Percentiles rank a stretch among this genome's conserved stretches.
Evolutionary conservation across 2,113 vertebrate species (phyloP).

Genomic region (Aspidoscelis tigris): DNA sequence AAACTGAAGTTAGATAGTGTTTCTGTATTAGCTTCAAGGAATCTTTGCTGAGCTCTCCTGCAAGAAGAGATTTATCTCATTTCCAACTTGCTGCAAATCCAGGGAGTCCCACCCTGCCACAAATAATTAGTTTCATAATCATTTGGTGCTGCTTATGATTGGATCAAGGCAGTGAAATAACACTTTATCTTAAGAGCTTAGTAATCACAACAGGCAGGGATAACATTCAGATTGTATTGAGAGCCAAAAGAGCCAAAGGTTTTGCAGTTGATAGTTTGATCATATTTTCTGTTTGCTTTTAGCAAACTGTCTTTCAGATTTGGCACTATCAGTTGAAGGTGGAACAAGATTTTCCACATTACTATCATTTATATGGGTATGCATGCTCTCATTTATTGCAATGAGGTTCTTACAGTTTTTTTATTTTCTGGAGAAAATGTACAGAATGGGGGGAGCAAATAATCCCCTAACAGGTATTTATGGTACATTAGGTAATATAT

Average conservation of each 20-base stretch:
- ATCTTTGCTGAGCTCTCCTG: neutral
- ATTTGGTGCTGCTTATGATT: neutral
- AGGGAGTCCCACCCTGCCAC: neutral
- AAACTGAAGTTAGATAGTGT: neutral
- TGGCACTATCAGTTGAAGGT: neutral
- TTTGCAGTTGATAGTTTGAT: neutral
- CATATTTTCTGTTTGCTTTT: neutral
- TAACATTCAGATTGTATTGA: neutral
- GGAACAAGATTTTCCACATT: neutral
- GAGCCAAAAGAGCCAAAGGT: neutral
- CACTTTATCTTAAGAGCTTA: neutral
- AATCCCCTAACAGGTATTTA: too few relatives aligned
- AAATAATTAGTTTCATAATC: neutral
- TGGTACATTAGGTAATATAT: neutral
- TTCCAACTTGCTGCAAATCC: neutral
- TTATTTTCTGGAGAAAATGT: neutral
- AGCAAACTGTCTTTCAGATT: neutral
- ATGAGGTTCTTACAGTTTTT: neutral
- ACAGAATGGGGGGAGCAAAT: too few relatives aligned
- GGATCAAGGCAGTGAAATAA: neutral
- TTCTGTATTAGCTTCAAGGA: neutral
- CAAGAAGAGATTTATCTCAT: neutral
- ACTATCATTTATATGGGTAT: neutral
- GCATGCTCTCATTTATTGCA: neutral
- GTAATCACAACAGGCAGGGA: neutral